These are phyloP conservation scores for Psittacus erithacus DNA, from an alignment of 2,113 vertebrate species.

Conservation along the genomic window DNA sequence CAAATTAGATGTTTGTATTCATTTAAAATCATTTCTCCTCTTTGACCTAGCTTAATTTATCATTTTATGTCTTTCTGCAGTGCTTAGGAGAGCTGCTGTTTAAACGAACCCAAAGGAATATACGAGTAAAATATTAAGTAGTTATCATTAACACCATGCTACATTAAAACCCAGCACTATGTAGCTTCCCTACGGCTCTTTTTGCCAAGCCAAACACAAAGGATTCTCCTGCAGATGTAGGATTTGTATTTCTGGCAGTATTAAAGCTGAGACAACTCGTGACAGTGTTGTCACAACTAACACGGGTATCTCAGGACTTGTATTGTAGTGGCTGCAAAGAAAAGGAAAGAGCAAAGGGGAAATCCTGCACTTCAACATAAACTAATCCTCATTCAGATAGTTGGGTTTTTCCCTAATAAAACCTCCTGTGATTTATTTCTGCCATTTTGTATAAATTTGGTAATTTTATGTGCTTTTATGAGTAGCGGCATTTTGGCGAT, in stretches of 20 bases:
- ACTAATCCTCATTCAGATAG: not conserved
- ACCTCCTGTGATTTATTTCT: not conserved
- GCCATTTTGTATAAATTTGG: not conserved
- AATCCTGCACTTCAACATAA: not conserved
- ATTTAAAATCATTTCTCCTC: conserved; percentile 53
- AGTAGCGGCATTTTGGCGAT: not conserved
- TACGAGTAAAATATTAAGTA: conserved; percentile 41
- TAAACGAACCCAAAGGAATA: conserved; percentile 22
- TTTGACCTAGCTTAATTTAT: conserved; percentile 60
- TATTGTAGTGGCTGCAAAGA: not conserved
- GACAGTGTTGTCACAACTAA: not conserved
- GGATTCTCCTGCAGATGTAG: not conserved
- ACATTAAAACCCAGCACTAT: conserved; percentile 18
- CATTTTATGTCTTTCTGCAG: conserved; percentile 7
- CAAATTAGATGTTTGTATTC: conserved; percentile 54
- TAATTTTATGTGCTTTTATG: not conserved
- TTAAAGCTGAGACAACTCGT: not conserved
- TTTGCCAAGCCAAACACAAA: not conserved
- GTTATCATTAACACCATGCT: not conserved
- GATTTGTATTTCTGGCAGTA: not conserved
- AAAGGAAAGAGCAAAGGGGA: not conserved
- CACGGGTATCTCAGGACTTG: not conserved
- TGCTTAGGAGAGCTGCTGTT: not conserved
- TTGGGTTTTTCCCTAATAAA: not conserved
- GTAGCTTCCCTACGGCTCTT: not conserved